Evolutionary conservation across 1,140 invertebrate species (phyloP).

Genomic region (Aphelenchoides fujianensis): DNA sequence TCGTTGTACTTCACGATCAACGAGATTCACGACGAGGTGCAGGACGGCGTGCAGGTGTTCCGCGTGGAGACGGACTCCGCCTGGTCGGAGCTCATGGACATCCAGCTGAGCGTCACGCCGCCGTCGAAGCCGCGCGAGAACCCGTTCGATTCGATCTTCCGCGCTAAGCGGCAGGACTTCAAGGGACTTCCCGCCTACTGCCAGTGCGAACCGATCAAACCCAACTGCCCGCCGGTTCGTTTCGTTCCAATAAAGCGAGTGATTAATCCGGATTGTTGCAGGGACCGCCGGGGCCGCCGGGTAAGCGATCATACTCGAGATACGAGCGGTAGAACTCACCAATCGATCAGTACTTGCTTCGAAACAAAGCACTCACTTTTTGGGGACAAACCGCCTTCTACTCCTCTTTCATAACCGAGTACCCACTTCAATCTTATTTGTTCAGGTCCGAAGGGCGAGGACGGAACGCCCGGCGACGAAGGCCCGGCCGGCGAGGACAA

Average conservation of each 20-base stretch:
- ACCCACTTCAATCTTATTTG: no score
- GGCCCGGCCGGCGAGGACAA: constrained; percentile 35
- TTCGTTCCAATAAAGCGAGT: neutral
- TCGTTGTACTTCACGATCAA: constrained; percentile 28
- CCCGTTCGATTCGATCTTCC: constrained; percentile 45
- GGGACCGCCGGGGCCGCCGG: constrained; percentile 24
- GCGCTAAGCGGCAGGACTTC: constrained; percentile 39
- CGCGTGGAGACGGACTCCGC: constrained; percentile 49
- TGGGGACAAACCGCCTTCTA: no score
- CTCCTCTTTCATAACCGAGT: no score
- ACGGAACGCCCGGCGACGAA: constrained; percentile 35
- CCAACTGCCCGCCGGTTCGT: constrained; percentile 39
- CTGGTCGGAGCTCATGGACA: constrained; percentile 48
- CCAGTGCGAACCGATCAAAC: constrained; percentile 52
- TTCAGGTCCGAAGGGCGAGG: no score
- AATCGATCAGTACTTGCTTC: no score
- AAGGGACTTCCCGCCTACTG: constrained; percentile 41
- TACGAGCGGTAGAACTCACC: no score
- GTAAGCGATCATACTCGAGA: neutral
- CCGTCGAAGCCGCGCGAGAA: constrained; percentile 37
- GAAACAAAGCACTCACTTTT: no score
- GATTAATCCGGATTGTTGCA: neutral
- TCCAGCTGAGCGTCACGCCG: constrained; percentile 39
- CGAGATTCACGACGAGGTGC: constrained; percentile 31
- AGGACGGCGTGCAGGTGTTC: constrained; percentile 46